Conservation (phyloP, 1,140 invertebrate species). For the Pectinophora gossypiella region DNA sequence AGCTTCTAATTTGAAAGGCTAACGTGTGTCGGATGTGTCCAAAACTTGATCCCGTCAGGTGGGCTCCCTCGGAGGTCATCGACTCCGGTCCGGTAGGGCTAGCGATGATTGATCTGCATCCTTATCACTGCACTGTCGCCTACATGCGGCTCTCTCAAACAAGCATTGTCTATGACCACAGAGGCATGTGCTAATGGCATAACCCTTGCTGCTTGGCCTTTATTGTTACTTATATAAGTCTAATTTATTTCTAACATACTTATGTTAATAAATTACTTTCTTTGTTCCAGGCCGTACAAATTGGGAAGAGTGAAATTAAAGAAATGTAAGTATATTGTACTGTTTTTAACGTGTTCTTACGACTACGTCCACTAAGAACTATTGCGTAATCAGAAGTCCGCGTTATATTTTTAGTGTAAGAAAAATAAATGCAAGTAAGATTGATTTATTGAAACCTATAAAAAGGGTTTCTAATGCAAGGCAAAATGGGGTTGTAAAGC, state of each 20-base stretch:
- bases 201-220: conserved; percentile 4
- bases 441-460: no score
- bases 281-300: conserved; percentile 55
- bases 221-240: conserved; percentile 10
- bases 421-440: no score
- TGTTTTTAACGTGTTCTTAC: no score
- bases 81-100: conserved; percentile 64
- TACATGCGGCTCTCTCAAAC: conserved; percentile 67
- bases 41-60: conserved; percentile 62
- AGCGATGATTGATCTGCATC: conserved; percentile 67
- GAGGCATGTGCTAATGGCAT: conserved; percentile 40
- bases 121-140: conserved; percentile 64
- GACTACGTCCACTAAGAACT: no score
- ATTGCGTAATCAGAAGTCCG: no score
- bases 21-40: conserved; percentile 16
- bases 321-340: conserved; percentile 54
- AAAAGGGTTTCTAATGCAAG: no score
- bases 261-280: conserved; percentile 7
- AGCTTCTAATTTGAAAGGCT: background rate
- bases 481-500: no score
- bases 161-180: conserved; percentile 54
- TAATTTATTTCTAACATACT: background rate
- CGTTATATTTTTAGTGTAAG: no score
- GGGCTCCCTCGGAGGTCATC: conserved; percentile 47
- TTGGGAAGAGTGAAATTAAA: conserved; percentile 18